A percentile compares a stretch with the other conserved stretches of the same genome.
Conservation (phyloP, 2,113 vertebrate species). For the Notarius lentiginosus region DNA sequence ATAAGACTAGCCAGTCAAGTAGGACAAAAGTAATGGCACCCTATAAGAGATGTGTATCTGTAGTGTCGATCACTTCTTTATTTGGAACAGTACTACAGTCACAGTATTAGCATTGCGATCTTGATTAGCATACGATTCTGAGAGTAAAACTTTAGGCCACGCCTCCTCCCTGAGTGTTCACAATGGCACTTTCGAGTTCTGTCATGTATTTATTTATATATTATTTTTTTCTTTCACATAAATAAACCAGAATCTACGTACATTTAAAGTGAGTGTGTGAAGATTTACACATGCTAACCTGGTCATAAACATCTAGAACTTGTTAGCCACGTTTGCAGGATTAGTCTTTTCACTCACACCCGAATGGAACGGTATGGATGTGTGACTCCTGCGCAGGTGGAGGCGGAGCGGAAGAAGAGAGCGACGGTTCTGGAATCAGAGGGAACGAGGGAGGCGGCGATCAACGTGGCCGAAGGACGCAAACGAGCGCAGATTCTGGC, state of each 20-base stretch:
- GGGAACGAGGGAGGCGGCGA: slow-evolving; percentile 86
- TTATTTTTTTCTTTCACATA: no score
- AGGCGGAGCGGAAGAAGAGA: slow-evolving; percentile 89
- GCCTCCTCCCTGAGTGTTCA: not conserved
- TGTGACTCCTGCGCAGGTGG: slow-evolving; percentile 75
- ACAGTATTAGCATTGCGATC: no score
- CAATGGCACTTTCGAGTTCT: not conserved
- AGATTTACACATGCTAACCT: not conserved
- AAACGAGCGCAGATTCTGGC: slow-evolving; percentile 95
- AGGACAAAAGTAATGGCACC: no score
- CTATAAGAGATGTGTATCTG: no score
- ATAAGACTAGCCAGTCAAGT: not conserved
- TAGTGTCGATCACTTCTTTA: no score
- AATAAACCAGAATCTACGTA: not conserved
- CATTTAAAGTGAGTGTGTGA: not conserved
- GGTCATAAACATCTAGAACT: not conserved
- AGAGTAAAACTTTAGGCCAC: not conserved
- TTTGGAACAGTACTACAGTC: no score
- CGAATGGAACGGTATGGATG: not conserved
- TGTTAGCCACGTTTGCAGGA: not conserved
- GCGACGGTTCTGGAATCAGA: slow-evolving; percentile 93
- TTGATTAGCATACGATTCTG: no score
- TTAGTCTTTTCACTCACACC: no score
- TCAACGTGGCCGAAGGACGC: slow-evolving; percentile 90
- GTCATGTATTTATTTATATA: no score